phyloP scores from a whole-genome alignment of 2,888 invertebrate species.

The Cybosia mesomella region DNA sequence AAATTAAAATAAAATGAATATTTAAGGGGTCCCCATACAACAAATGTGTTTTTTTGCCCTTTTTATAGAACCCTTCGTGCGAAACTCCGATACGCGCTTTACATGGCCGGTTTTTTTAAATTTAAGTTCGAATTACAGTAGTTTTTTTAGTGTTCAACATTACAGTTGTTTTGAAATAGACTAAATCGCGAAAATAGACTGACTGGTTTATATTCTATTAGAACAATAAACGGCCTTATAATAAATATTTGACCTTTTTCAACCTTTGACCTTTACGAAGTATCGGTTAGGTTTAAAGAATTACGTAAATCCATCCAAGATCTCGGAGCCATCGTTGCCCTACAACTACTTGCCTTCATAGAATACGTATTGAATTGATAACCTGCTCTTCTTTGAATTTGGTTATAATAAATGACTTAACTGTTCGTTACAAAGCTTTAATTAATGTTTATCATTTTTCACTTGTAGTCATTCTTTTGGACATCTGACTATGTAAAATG shows the following conservation, averaged over 20 bases:
- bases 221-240: not conserved
- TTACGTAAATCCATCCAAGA: constrained; percentile 1
- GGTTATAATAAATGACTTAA: not conserved
- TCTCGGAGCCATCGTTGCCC: not conserved
- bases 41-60: too few species aligned
- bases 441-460: constrained; percentile 1
- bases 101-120: too few species aligned
- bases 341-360: not conserved
- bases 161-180: not conserved
- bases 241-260: not conserved
- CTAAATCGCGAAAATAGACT: not conserved
- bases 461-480: not conserved
- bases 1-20: too few species aligned
- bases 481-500: not conserved
- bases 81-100: too few species aligned
- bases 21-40: too few species aligned
- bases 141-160: not conserved
- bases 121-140: too few species aligned
- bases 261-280: not conserved
- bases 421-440: constrained; percentile 1
- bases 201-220: not conserved
- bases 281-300: constrained; percentile 2
- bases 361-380: constrained; percentile 3
- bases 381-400: not conserved
- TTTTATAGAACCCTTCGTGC: too few species aligned